Base-by-base conservation (phyloP, 2,888 invertebrate species). In the Pseudeuparius sepicola region DNA sequence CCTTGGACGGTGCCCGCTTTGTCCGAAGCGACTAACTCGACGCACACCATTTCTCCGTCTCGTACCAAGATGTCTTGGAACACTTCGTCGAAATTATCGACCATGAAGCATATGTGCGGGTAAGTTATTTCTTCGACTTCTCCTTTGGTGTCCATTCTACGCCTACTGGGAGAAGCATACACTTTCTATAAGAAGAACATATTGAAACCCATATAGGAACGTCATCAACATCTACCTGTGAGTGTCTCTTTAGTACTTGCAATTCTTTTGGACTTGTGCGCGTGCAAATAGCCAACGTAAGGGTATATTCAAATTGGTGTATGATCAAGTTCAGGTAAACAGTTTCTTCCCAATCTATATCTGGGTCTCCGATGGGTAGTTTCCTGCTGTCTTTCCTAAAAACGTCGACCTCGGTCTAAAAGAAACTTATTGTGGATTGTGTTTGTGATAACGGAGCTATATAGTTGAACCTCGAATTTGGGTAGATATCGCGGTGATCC, bases 281-380 rank as follows among this genome's bases (percentile, higher is more conserved):
- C 43, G 94, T 94, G 67, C 97, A 98, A 55, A 97, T 89, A 46
- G 97, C 97, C 62, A 97, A 73, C 26, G 97, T 97, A 41, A 98
- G 73, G 40, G 88, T 93, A 66, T 97, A 98, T 63, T 97, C 93
- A 66, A 98, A 89, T 71, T 97, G 96, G 66, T 98, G 97, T 59
- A 98, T 85, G 53, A 97, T 82, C 62, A 97, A 75, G 69, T 97
- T 97, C 48, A 97, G 73, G 67, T 96, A 97, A 45, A 97, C 93
- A 37, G 96, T 97, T 70, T 98, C 97, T 66, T 97, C 96, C 97
- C 97, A 98, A 66, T 97, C 94, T 53, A 96, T 84, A 57, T 88
- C 88, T 25, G 87, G 85, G 68, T 97, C 94, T 40, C 90, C 90
- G 54, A 94, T 86, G 32, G 97, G 97, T 55, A 96, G 70, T 64